phyloP scores from a whole-genome alignment of 2,113 vertebrate genomes.

The Oryzias curvinotus region DNA sequence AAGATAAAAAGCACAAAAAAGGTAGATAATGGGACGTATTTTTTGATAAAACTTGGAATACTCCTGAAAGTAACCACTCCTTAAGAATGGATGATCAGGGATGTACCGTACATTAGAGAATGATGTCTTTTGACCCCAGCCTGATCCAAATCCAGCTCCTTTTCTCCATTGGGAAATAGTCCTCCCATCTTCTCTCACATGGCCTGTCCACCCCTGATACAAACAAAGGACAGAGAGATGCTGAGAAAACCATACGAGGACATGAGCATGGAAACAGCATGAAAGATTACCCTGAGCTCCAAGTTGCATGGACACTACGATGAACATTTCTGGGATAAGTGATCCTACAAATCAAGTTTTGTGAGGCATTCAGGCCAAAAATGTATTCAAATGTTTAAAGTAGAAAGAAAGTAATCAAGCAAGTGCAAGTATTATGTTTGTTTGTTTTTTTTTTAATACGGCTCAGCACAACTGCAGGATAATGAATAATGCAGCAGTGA shows the following conservation, averaged over 20 bases:
- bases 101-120: slow-evolving; percentile 58
- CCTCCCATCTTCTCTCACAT: slow-evolving; percentile 67
- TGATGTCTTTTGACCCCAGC: slow-evolving; percentile 47
- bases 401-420: not conserved
- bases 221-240: slow-evolving; percentile 52
- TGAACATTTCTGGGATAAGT: not conserved
- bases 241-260: slow-evolving; percentile 61
- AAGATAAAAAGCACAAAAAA: not conserved
- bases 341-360: not conserved
- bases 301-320: slow-evolving; percentile 20
- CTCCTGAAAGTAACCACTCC: slow-evolving; percentile 57
- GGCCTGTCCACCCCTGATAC: slow-evolving; percentile 60
- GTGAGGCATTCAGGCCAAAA: not conserved
- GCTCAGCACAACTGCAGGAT: slow-evolving; percentile 11
- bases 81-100: slow-evolving; percentile 60
- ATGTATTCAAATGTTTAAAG: not conserved
- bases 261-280: slow-evolving; percentile 39
- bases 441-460: slow-evolving; percentile 48
- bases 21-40: slow-evolving; percentile 1
- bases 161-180: slow-evolving; percentile 63
- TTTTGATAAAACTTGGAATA: not conserved
- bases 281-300: slow-evolving; percentile 26
- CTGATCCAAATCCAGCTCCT: slow-evolving; percentile 57
- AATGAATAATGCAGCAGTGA: not conserved
- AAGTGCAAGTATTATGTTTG: slow-evolving; percentile 14